phyloP scores from a whole-genome alignment of 1,140 invertebrate genomes.

The Drosophila elegans region DNA sequence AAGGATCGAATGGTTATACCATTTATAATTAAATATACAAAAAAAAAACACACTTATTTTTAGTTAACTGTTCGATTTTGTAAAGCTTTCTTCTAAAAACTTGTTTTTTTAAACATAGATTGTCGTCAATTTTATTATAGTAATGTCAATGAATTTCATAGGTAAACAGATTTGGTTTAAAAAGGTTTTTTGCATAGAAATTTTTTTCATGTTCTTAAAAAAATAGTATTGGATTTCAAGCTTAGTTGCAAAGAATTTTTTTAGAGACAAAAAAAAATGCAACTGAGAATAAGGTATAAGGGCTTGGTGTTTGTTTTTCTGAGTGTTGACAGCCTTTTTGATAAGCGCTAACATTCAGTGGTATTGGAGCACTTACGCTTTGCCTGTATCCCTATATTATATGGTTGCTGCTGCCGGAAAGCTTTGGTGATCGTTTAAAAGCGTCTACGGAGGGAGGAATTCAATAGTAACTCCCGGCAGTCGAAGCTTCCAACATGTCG shows the following conservation, averaged over 20 bases:
- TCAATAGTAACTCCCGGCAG: conserved; percentile 18
- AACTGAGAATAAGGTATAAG: too few relatives aligned
- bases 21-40: not conserved
- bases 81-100: too few relatives aligned
- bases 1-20: not conserved
- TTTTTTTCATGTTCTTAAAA: too few relatives aligned
- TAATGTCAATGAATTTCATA: too few relatives aligned
- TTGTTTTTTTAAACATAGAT: too few relatives aligned
- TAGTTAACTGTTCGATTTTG: too few relatives aligned
- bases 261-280: not conserved
- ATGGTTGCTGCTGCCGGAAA: not conserved
- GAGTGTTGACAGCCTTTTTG: not conserved
- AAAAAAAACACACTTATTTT: too few relatives aligned
- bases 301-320: not conserved
- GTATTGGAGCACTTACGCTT: not conserved
- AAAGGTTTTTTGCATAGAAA: too few relatives aligned
- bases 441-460: not conserved
- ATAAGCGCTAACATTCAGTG: not conserved
- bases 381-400: not conserved
- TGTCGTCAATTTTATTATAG: too few relatives aligned
- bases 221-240: too few relatives aligned
- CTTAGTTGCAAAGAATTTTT: not conserved
- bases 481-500: conserved; percentile 36
- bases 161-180: too few relatives aligned
- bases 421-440: conserved; percentile 32